These are phyloP conservation scores for Perca fluviatilis DNA, from an alignment of 2,113 vertebrate species.

Conservation along the genomic window DNA sequence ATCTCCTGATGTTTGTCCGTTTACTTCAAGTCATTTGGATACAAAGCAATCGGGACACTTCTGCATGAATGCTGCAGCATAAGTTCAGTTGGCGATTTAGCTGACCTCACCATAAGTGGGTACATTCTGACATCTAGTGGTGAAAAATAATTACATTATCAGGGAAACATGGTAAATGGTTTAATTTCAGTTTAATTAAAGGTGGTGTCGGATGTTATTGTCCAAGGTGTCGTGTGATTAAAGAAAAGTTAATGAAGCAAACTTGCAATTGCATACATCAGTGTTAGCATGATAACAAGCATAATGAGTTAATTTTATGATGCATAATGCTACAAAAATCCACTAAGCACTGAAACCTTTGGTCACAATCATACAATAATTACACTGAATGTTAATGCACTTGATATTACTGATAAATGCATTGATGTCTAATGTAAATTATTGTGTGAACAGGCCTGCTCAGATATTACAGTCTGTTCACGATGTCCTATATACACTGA, in stretches of 20 bases:
- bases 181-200: not conserved
- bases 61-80: conserved; percentile 7
- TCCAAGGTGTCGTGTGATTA: not conserved
- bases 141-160: not conserved
- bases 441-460: not conserved
- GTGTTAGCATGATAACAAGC: not conserved
- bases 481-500: not conserved
- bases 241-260: not conserved
- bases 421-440: not conserved
- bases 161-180: not conserved
- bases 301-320: not conserved
- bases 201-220: not conserved
- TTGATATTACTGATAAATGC: not conserved
- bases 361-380: not conserved
- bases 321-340: not conserved
- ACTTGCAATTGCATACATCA: not conserved
- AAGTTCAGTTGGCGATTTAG: not conserved
- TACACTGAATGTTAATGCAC: not conserved
- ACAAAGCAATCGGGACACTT: conserved; percentile 17
- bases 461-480: not conserved
- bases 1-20: conserved; percentile 11
- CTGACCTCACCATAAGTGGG: not conserved
- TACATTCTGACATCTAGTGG: conserved; percentile 75
- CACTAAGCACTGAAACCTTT: not conserved
- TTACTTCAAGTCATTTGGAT: conserved; percentile 13